These are phyloP conservation scores for Todus mexicanus DNA, from an alignment of 2,797 vertebrate species.

Conservation along the genomic window DNA sequence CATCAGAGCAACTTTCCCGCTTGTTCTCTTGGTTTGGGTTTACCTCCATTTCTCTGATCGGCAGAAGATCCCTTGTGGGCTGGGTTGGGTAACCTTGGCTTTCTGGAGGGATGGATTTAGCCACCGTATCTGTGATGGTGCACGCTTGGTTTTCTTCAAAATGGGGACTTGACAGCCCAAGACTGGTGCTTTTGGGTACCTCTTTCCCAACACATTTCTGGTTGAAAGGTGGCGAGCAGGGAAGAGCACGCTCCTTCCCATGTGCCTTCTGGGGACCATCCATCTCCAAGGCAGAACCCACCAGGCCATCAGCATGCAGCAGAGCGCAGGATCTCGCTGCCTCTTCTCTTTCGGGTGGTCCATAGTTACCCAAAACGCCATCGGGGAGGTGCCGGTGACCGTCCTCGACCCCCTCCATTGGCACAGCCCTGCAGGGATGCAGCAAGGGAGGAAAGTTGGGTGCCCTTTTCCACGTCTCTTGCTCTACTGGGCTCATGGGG, in stretches of 20 bases:
- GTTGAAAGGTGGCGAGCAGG: neutral
- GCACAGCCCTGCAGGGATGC: neutral
- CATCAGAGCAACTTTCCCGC: neutral
- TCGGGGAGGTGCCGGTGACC: neutral
- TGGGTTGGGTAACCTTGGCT: slow-evolving; percentile 50
- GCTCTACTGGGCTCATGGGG: neutral
- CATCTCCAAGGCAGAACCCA: neutral
- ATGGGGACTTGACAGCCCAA: slow-evolving; percentile 35
- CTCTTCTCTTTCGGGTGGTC: neutral
- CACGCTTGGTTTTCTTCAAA: slow-evolving; percentile 20
- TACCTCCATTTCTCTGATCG: neutral
- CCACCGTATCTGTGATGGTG: neutral
- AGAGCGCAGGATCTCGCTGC: neutral
- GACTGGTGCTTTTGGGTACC: neutral
- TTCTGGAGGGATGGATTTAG: slow-evolving; percentile 25
- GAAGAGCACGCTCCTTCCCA: neutral
- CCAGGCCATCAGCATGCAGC: neutral
- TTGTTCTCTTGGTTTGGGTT: neutral
- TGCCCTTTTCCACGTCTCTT: neutral
- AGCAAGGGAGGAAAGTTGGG: neutral
- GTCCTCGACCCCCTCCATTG: fast-evolving
- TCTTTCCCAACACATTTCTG: neutral
- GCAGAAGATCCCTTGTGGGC: slow-evolving; percentile 23
- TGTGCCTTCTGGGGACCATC: neutral
- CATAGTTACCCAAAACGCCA: neutral